Conservation (phyloP, 2,797 vertebrate genomes). For the Poeciliopsis presidionis region DNA sequence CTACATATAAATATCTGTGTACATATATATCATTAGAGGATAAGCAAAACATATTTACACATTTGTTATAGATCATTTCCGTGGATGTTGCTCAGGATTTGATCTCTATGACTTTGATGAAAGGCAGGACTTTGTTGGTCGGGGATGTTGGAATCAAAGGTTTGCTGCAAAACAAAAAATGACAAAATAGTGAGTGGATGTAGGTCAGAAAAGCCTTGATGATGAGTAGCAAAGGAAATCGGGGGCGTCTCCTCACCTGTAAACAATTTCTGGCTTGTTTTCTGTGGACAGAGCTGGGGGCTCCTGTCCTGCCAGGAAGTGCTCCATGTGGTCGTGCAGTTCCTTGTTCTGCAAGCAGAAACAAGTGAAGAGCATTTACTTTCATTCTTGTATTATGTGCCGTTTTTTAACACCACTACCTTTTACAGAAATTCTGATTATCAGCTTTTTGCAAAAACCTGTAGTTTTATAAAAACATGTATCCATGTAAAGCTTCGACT, state of each 20-base stretch:
- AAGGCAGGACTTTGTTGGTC: constrained; percentile 84
- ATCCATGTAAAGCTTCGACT: neutral
- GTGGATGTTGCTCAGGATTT: constrained; percentile 63
- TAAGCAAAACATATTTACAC: constrained; percentile 58
- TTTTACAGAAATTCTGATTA: neutral
- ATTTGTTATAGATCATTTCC: neutral
- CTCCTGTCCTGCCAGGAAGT: constrained; percentile 74
- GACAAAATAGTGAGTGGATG: neutral
- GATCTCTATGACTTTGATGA: constrained; percentile 92
- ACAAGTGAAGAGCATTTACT: neutral
- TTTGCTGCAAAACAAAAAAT: constrained; percentile 79
- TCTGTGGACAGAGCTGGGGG: constrained; percentile 44
- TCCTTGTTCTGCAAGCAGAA: constrained; percentile 85
- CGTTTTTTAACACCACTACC: neutral
- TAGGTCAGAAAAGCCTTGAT: neutral
- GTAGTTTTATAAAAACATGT: neutral
- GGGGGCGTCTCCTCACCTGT: constrained; percentile 79
- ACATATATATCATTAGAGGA: neutral
- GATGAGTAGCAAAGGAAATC: neutral
- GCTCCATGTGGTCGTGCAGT: constrained; percentile 91
- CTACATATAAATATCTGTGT: constrained; percentile 15
- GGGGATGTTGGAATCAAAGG: constrained; percentile 71
- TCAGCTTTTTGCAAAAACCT: neutral
- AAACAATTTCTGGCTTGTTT: constrained; percentile 76
- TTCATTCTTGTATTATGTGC: neutral